Conservation (phyloP, 2,888 invertebrate species). For the Neuroscelio doddi region DNA sequence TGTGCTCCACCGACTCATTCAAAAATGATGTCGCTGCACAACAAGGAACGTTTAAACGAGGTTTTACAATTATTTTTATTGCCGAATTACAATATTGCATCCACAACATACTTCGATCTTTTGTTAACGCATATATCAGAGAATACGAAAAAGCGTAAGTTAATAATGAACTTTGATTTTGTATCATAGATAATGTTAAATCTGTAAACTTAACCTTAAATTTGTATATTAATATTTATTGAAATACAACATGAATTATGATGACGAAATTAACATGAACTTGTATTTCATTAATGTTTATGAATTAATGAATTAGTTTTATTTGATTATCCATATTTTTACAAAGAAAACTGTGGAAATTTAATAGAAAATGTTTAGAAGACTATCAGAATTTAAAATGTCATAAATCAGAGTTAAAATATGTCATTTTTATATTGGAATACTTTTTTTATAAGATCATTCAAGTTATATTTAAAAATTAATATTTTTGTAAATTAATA, state of each 20-base stretch:
- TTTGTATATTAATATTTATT: not conserved
- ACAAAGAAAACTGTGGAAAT: too few species aligned
- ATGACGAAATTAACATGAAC: too few species aligned
- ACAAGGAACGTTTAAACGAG: constrained; percentile 74
- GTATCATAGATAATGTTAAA: not conserved
- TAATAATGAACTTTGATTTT: not conserved
- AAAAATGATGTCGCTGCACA: constrained; percentile 46
- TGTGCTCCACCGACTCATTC: constrained; percentile 34
- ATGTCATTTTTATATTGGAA: too few species aligned
- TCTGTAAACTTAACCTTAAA: constrained; percentile 28
- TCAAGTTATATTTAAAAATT: too few species aligned
- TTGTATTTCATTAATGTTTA: too few species aligned
- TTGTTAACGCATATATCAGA: constrained; percentile 62
- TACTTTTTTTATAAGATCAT: too few species aligned
- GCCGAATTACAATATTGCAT: constrained; percentile 75
- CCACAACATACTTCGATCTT: constrained; percentile 66
- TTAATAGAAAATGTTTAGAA: too few species aligned
- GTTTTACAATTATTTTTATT: constrained; percentile 76
- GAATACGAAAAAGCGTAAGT: constrained; percentile 53
- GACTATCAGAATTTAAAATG: too few species aligned
- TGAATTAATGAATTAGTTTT: too few species aligned
- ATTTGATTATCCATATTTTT: too few species aligned
- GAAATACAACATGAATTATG: not conserved
- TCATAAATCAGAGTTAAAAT: too few species aligned
- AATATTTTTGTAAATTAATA: too few species aligned